phyloP scores from a whole-genome alignment of 2,797 vertebrate genomes.

The Takifugu ocellatus region DNA sequence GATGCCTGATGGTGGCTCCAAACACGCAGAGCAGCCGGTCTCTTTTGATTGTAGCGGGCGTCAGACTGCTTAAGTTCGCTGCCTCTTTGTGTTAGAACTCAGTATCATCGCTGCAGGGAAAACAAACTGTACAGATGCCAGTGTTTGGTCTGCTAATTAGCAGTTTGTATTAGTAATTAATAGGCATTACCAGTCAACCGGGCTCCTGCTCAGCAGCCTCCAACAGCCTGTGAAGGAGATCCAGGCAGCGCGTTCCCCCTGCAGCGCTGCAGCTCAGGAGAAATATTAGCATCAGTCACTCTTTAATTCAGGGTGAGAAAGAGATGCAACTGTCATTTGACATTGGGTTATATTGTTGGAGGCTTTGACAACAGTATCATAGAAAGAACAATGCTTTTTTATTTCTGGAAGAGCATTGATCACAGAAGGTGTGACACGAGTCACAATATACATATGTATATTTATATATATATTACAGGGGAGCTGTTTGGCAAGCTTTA shows the following conservation, averaged over 20 bases:
- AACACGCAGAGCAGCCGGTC: conserved; percentile 36
- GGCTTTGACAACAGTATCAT: conserved; percentile 1
- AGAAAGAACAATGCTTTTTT: background rate
- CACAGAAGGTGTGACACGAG: background rate
- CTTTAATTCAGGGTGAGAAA: conserved; percentile 20
- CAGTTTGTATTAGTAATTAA: conserved; percentile 78
- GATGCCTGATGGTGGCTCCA: conserved; percentile 35
- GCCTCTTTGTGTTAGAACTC: conserved; percentile 66
- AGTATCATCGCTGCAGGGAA: conserved; percentile 67
- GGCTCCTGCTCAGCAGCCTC: conserved; percentile 56
- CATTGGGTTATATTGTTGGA: background rate
- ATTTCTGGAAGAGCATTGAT: too few species aligned
- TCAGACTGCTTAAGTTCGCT: conserved; percentile 59
- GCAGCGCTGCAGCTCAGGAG: conserved; percentile 31
- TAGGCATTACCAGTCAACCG: conserved; percentile 73
- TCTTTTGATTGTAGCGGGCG: conserved; percentile 45
- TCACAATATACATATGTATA: background rate
- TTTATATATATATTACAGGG: background rate
- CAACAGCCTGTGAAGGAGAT: conserved; percentile 67
- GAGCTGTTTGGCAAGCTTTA: conserved; percentile 25
- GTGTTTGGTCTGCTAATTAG: conserved; percentile 78
- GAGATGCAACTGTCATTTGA: conserved; percentile 4
- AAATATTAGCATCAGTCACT: conserved; percentile 35
- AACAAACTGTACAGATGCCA: conserved; percentile 72
- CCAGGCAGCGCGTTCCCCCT: conserved; percentile 43